A percentile compares a stretch with the other conserved stretches of the same genome.
phyloP scores from a whole-genome alignment of 2,797 vertebrate species.

The Peromyscus melanophrys region DNA sequence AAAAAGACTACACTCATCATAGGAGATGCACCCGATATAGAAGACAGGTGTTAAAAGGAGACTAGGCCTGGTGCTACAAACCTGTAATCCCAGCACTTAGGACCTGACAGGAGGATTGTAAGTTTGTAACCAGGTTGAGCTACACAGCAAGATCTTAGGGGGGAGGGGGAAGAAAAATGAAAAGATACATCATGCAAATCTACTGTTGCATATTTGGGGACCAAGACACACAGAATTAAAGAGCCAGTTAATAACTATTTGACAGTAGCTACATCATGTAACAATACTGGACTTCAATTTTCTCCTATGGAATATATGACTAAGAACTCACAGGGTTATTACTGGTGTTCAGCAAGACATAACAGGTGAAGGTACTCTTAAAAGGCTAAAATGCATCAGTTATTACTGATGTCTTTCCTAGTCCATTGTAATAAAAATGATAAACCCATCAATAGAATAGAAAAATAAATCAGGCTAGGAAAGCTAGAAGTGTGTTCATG shows the following conservation, averaged over 20 bases:
- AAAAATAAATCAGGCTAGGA: constrained; percentile 44
- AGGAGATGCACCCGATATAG: neutral
- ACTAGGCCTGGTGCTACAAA: neutral
- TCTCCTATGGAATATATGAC: neutral
- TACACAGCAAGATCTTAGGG: neutral
- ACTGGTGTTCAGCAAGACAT: neutral
- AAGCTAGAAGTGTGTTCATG: neutral
- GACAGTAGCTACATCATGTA: neutral
- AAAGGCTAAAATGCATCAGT: neutral
- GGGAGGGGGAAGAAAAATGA: neutral
- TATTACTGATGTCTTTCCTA: constrained; percentile 20
- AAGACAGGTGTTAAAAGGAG: constrained; percentile 33
- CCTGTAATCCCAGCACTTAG: neutral
- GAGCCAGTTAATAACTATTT: neutral
- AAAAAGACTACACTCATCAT: neutral
- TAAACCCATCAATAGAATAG: neutral
- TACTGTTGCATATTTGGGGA: constrained; percentile 5
- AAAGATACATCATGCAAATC: neutral
- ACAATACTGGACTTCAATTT: neutral
- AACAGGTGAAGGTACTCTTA: neutral
- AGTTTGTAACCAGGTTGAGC: neutral
- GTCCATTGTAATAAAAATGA: neutral
- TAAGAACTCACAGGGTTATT: neutral
- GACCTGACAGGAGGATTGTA: neutral
- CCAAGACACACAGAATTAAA: neutral